Evolutionary conservation across 2,113 vertebrate species (phyloP), one percentile per base, ranked within the genome.

Genomic region (Gymnocephalus cernua): DNA sequence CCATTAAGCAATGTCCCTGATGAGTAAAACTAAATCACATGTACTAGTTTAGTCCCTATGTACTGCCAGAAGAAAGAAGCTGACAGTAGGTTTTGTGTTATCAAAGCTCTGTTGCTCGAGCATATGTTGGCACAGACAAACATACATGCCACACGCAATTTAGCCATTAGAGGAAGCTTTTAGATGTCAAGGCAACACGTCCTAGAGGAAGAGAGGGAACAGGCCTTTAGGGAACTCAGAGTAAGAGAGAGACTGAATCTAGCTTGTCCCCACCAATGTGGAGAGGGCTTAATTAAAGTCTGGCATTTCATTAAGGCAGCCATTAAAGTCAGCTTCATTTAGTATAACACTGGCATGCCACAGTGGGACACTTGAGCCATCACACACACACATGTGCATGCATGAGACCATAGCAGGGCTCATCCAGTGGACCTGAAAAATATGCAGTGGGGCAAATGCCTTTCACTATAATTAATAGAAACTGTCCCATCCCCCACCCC

Each of bases 261-360:
- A 62, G 77, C 80, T 69, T 80, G 80, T 92, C 80, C 75, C 71
- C 67, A 70, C 65, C 86, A 76, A 86, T 84, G 88, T 89, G 81
- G 83, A 93, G 77, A 88, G 77, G 89, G 88, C 92, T 92, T 95
- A 95, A 95, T 95, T 93, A 95, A 81, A 87, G 82, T 79, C 87
- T 18, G 41, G 47, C 84, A 93, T 95, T 95, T 95, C 92, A 86
- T 91, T 89, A 93, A 88, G 76, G 90, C 94, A 92, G 76, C 88
- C 86, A 85, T 92, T 94, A 95, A 93, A 91, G 94, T 93, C 91
- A 91, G 88, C 73, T 93, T 83, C 83, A 84, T 93, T 95, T 93
- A 91, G 94, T 90, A 71, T 83, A 77, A 80, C 75, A 75, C 72
- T 78, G 80, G 75, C 66, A 74, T 62, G 53, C 82, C 83, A 87